Evolutionary conservation across 2,113 vertebrate species (phyloP), one percentile per base, ranked within the genome.

Genomic region (Trematocara macrostoma): DNA sequence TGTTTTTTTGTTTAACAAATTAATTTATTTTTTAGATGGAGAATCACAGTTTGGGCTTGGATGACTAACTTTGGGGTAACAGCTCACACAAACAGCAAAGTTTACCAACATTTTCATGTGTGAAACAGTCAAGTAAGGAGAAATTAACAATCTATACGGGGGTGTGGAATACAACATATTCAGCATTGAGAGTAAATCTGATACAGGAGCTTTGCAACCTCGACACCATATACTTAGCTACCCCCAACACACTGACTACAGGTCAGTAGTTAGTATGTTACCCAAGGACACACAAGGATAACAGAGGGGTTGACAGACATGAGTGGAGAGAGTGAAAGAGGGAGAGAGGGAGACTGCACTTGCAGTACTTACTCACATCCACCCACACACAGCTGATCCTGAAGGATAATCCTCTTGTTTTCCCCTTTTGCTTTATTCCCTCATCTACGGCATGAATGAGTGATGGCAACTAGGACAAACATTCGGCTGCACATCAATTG

Each of bases 371-470:
- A 92, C 90, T 93, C 93, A 91, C 87, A 92, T 92, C 95, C 94
- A 86, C 95, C 95, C 92, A 95, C 95, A 93, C 94, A 94, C 93
- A 95, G 93, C 93, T 96, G 96, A 96, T 95, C 89, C 91, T 94
- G 88, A 95, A 93, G 93, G 95, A 95, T 95, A 90, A 94, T 84
- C 91, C 78, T 85, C 64, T 81, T 83, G 85, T 82, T 78, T 49
- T 69, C 61, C 82, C 11, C 31, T 8, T 79, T 64, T 74, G 53
- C 79, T 89, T 82, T 90, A 82, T 87, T 81, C 61, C 55, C 81
- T 81, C 81, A 81, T 82, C 85, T 55, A 82, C 53, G 4, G 18
- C 59, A 90, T 92, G 71, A 90, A 93, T 93, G 85, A 92, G 79
- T 82, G 86, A 87, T 34, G 59, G 82, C 35, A 76, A 89, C 74